phyloP scores from a whole-genome alignment of 2,888 invertebrate species.

The Drosophila formosana region DNA sequence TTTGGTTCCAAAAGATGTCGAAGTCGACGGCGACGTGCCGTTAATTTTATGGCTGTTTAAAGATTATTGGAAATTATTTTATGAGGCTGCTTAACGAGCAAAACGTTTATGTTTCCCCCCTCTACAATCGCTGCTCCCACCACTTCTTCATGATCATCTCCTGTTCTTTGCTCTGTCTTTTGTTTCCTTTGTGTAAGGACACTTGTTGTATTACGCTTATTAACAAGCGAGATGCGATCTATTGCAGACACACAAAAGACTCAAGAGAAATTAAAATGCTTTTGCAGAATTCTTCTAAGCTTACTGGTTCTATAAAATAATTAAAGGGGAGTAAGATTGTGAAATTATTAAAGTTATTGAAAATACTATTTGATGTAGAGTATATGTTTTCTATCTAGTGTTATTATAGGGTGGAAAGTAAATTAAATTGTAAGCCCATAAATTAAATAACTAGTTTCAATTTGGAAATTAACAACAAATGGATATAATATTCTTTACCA shows the following conservation, averaged over 20 bases:
- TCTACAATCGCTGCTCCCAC: background rate
- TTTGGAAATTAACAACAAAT: too few species aligned
- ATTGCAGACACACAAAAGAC: background rate
- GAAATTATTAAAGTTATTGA: background rate
- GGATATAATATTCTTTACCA: too few species aligned
- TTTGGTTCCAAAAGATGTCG: slow-evolving; percentile 34
- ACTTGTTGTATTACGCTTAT: slow-evolving; percentile 7
- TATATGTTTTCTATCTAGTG: too few species aligned
- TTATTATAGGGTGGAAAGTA: too few species aligned
- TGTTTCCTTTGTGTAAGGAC: slow-evolving; percentile 1
- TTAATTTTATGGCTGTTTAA: slow-evolving; percentile 77
- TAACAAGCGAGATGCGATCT: slow-evolving; percentile 8
- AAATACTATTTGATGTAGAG: background rate
- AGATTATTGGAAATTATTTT: slow-evolving; percentile 81
- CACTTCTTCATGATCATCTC: background rate
- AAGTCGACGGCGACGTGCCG: slow-evolving; percentile 64
- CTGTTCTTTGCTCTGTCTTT: background rate
- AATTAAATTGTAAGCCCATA: too few species aligned
- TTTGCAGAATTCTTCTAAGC: background rate
- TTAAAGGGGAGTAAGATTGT: background rate
- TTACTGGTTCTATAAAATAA: too few species aligned
- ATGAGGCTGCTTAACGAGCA: slow-evolving; percentile 72
- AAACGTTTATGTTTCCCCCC: slow-evolving; percentile 50
- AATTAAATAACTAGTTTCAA: too few species aligned
- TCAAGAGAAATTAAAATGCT: background rate